Evolutionary conservation across 2,113 vertebrate species (phyloP).

Genomic region (Heloderma charlesbogerti): DNA sequence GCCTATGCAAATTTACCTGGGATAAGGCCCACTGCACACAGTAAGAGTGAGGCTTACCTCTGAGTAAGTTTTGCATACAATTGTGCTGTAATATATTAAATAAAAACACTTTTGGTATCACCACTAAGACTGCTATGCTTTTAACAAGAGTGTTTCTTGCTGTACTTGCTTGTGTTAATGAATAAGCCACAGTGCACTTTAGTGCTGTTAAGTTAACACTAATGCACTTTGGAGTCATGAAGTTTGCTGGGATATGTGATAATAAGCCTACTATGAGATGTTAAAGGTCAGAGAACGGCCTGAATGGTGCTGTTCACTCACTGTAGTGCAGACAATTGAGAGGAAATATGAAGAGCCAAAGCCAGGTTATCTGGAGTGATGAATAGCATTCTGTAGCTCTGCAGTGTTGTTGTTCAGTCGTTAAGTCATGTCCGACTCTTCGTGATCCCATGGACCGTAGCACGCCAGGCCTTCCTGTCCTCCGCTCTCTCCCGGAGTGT

Average conservation of each 20-base stretch:
- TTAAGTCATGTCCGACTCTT: no score
- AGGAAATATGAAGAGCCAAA: neutral
- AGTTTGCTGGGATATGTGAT: neutral
- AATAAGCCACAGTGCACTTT: neutral
- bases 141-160: neutral
- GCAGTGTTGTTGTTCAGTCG: no score
- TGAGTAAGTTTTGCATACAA: neutral
- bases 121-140: neutral
- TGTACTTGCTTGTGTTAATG: neutral
- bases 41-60: neutral
- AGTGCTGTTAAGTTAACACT: neutral
- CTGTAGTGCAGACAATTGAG: neutral
- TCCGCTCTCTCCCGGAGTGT: no score
- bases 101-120: no score
- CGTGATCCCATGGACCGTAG: no score
- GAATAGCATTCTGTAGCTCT: neutral
- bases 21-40: neutral
- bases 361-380: neutral
- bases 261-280: neutral
- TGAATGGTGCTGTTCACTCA: neutral
- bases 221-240: neutral
- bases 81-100: neutral
- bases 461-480: no score
- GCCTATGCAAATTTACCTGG: neutral
- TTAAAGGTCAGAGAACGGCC: neutral